These are phyloP conservation scores for Syritta pipiens DNA, from an alignment of 2,888 invertebrate genomes.

Conservation along the genomic window DNA sequence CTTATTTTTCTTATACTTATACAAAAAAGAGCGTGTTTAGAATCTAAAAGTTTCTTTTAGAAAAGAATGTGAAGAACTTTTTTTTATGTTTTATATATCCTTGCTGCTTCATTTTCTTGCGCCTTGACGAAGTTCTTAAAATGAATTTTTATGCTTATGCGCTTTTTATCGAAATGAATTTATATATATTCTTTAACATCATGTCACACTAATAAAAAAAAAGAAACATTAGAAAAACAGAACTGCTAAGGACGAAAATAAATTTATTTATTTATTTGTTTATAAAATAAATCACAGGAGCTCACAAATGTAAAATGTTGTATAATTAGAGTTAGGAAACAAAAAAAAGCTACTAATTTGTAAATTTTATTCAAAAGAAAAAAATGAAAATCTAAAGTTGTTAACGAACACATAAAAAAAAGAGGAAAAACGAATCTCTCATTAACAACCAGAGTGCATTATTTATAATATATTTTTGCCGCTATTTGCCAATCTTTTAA, in stretches of 20 bases:
- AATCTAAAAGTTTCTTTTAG: no score
- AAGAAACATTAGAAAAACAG: constrained; percentile 15
- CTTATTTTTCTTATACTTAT: constrained; percentile 15
- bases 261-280: no score
- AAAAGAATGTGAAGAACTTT: no score
- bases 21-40: constrained; percentile 19
- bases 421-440: constrained; percentile 26
- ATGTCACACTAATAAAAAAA: constrained; percentile 31
- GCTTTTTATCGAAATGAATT: constrained; percentile 51
- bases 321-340: constrained; percentile 31
- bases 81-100: constrained; percentile 40
- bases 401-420: constrained; percentile 11
- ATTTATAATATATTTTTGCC: constrained; percentile 66
- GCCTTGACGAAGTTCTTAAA: constrained; percentile 28
- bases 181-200: constrained; percentile 22
- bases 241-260: constrained; percentile 32
- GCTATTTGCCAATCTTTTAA: constrained; percentile 59
- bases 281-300: constrained; percentile 9
- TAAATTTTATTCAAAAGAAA: constrained; percentile 32
- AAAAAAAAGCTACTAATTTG: constrained; percentile 12
- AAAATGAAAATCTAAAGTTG: constrained; percentile 12
- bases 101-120: constrained; percentile 64
- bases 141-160: constrained; percentile 47
- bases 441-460: constrained; percentile 47
- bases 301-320: constrained; percentile 16